Base-by-base conservation (phyloP, 2,888 invertebrate species). In the Lapara coniferarum region DNA sequence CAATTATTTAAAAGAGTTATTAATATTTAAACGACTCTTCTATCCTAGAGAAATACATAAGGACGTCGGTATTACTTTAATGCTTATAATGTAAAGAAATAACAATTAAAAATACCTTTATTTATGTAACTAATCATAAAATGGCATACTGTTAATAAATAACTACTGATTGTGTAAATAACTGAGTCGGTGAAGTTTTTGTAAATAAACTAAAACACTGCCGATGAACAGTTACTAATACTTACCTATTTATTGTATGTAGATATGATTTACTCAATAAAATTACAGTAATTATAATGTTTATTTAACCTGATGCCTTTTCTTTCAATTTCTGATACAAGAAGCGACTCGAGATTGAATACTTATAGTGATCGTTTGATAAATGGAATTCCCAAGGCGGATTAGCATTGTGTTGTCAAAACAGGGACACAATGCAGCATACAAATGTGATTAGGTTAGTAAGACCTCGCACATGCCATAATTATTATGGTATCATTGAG, bases 371-470 rank as follows among this genome's bases (percentile, higher is more conserved):
- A 72, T 73, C 71, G 67, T 55, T 66, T n/a, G 44, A 67, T 67
- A 69, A 72, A 14, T 46, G 63, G 63, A 49, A 73, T 79, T 74
- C 78, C 77, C 76, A 79, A 75, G 72, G 66, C 56, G 75, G 77
- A 78, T 76, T 75, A 77, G 72, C 78, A 78, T 77, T 80, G 75
- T 76, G 73, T 70, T 80, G 81, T 82, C 80, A 78, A 76, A 80
- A 74, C 71, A 67, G 59, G 44, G 66, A 66, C 37, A 71, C 69
- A 57, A 66, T 68, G 55, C 66, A 70, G 90, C 83, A 90, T 89
- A 89, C 88, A 77, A 87, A 90, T 89, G 79, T 76, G 73, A 74
- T 80, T 75, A 77, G 80, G 81, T 76, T 79, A 77, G 76, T 74
- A 72, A 74, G 79, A 70, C 88, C 87, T 87, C 84, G 82, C 76